A percentile compares a stretch with the other conserved stretches of the same genome.
These are phyloP conservation scores for Mormoops blainvillei DNA, from an alignment of 2,113 vertebrate genomes.

Conservation along the genomic window DNA sequence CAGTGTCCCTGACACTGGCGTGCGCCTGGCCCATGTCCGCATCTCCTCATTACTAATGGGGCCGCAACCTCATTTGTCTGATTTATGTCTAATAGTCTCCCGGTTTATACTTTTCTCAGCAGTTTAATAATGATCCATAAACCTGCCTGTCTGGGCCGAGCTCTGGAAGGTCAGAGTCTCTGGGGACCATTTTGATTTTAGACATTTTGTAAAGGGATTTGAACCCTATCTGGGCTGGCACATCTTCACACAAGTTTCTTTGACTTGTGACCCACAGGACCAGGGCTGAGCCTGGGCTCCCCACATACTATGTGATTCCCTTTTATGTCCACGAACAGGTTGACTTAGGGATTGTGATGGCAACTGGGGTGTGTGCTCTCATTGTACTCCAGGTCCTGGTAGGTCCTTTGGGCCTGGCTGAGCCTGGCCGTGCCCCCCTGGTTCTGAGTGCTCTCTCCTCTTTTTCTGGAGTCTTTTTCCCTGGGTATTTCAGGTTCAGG, in stretches of 20 bases:
- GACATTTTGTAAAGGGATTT: not conserved
- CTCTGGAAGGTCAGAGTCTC: slow-evolving; percentile 48
- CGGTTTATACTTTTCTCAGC: slow-evolving; percentile 58
- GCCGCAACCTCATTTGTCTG: slow-evolving; percentile 15
- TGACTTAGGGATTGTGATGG: not conserved
- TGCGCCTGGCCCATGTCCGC: not conserved
- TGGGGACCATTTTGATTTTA: slow-evolving; percentile 31
- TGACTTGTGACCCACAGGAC: rapidly evolving
- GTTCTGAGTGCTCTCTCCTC: not conserved
- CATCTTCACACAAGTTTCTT: not conserved
- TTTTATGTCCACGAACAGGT: not conserved
- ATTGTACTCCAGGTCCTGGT: not conserved
- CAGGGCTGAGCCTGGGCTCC: not conserved
- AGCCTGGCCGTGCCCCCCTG: not conserved
- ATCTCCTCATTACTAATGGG: not conserved
- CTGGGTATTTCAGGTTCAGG: not conserved
- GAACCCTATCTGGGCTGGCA: not conserved
- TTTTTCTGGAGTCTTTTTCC: not conserved
- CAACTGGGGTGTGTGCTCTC: not conserved
- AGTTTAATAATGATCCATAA: slow-evolving; percentile 64
- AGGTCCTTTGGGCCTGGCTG: not conserved
- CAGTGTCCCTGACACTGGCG: not conserved
- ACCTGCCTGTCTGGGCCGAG: slow-evolving; percentile 43
- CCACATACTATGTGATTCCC: too few species aligned
- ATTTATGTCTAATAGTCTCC: slow-evolving; percentile 57